Evolutionary conservation across 2,888 invertebrate species (phyloP).

Genomic region (Harpagoxenus sublaevis): DNA sequence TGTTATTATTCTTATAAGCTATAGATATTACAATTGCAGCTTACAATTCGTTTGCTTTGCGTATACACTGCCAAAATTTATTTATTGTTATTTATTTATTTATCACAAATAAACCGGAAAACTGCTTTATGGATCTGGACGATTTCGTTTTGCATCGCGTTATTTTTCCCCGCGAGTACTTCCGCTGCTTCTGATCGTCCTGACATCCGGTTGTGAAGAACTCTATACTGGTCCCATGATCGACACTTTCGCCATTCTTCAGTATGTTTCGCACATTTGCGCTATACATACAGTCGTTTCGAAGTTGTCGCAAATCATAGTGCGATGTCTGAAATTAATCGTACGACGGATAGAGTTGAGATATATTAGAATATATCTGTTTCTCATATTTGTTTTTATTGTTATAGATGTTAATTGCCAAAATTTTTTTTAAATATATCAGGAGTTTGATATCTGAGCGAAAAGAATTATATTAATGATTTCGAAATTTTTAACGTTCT

Average conservation of each 20-base stretch:
- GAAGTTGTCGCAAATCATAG: slow-evolving; percentile 75
- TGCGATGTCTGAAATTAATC: slow-evolving; percentile 69
- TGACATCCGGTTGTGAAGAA: slow-evolving; percentile 76
- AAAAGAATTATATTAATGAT: neutral
- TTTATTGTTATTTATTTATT: slow-evolving; percentile 12
- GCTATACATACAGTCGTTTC: slow-evolving; percentile 75
- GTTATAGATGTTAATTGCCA: neutral
- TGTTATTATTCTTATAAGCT: neutral
- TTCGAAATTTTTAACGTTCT: neutral
- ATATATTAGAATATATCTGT: neutral
- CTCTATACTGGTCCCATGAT: slow-evolving; percentile 76
- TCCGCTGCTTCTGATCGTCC: slow-evolving; percentile 46
- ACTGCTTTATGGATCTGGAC: slow-evolving; percentile 70
- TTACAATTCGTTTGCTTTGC: neutral
- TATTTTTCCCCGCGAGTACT: slow-evolving; percentile 55
- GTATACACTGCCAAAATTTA: slow-evolving; percentile 12
- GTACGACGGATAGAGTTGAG: neutral
- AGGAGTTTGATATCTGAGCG: neutral
- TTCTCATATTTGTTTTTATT: neutral
- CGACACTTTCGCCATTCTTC: slow-evolving; percentile 55
- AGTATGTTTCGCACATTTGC: slow-evolving; percentile 73
- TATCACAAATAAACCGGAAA: slow-evolving; percentile 40
- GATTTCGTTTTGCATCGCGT: slow-evolving; percentile 74
- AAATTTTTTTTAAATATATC: neutral
- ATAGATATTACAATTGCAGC: neutral